Conservation (phyloP, 2,888 invertebrate species). For the Busseola fusca region DNA sequence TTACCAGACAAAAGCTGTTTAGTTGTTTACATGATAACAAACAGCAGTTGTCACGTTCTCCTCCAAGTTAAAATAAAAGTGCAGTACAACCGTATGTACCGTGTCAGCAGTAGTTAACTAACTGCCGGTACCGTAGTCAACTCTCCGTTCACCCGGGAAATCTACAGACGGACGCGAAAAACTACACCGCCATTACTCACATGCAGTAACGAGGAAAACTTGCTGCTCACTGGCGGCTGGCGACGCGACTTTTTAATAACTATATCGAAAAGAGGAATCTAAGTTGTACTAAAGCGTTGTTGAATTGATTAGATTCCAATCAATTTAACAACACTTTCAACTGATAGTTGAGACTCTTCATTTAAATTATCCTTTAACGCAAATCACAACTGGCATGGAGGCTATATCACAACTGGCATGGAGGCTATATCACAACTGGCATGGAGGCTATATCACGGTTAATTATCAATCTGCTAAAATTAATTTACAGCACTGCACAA, state of each 20-base stretch:
- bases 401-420: background rate
- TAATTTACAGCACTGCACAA: background rate
- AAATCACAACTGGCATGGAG: background rate
- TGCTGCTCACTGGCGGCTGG: slow-evolving; percentile 44
- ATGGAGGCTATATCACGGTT: background rate
- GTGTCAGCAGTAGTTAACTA: slow-evolving; percentile 39
- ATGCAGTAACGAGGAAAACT: slow-evolving; percentile 39
- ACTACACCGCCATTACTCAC: slow-evolving; percentile 59
- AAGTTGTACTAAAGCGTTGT: background rate
- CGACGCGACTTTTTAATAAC: slow-evolving; percentile 22
- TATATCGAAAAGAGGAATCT: background rate
- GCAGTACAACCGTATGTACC: slow-evolving; percentile 6
- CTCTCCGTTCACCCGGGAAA: slow-evolving; percentile 59
- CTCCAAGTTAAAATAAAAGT: slow-evolving; percentile 47
- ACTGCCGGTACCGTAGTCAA: slow-evolving; percentile 32
- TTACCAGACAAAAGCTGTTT: background rate
- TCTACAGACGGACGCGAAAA: slow-evolving; percentile 60
- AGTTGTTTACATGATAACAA: slow-evolving; percentile 14
- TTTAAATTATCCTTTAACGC: background rate
- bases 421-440: background rate
- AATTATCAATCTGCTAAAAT: background rate
- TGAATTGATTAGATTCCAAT: background rate
- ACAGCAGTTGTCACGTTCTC: slow-evolving; percentile 7
- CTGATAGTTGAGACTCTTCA: background rate
- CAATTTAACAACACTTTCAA: background rate